Conservation (phyloP, 2,888 invertebrate genomes). For the Cephus nigrinus region DNA sequence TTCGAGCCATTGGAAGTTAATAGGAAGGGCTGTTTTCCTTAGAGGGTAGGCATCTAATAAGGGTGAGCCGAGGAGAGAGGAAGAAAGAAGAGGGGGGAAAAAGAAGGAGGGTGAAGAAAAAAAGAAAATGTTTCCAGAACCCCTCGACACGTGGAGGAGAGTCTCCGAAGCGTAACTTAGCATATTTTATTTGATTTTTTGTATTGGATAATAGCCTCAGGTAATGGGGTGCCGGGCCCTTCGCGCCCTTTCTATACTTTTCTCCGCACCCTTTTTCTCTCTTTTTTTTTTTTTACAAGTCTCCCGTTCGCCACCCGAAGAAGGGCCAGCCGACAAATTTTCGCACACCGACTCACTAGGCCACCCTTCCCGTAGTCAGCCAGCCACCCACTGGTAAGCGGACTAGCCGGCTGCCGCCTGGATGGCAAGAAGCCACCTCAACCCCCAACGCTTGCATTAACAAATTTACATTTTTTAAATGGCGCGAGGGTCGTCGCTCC, state of each 20-base stretch:
- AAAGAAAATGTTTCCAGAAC: slow-evolving; percentile 44
- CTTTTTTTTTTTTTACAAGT: too few relatives aligned
- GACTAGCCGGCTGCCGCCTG: too few relatives aligned
- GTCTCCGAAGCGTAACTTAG: slow-evolving; percentile 60
- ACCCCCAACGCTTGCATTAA: slow-evolving; percentile 58
- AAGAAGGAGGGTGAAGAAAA: slow-evolving; percentile 29
- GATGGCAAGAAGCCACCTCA: slow-evolving; percentile 19
- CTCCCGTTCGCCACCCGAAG: not conserved
- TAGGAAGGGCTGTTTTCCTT: slow-evolving; percentile 26
- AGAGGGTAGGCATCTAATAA: too few relatives aligned
- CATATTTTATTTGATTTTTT: slow-evolving; percentile 66
- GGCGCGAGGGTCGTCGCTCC: slow-evolving; percentile 50
- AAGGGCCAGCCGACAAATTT: slow-evolving; percentile 49
- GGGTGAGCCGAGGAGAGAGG: slow-evolving; percentile 11
- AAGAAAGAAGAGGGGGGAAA: slow-evolving; percentile 29
- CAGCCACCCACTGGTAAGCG: too few relatives aligned
- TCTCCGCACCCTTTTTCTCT: not conserved
- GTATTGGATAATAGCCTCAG: slow-evolving; percentile 66
- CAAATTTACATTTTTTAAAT: slow-evolving; percentile 67
- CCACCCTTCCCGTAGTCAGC: slow-evolving; percentile 7
- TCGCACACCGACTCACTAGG: slow-evolving; percentile 42
- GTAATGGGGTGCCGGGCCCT: slow-evolving; percentile 56
- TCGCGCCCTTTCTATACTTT: not conserved
- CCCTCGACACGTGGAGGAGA: slow-evolving; percentile 46
- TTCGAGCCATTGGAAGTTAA: slow-evolving; percentile 49